Base-by-base conservation (phyloP, 2,888 invertebrate genomes). In the Drosophila planitibia region DNA sequence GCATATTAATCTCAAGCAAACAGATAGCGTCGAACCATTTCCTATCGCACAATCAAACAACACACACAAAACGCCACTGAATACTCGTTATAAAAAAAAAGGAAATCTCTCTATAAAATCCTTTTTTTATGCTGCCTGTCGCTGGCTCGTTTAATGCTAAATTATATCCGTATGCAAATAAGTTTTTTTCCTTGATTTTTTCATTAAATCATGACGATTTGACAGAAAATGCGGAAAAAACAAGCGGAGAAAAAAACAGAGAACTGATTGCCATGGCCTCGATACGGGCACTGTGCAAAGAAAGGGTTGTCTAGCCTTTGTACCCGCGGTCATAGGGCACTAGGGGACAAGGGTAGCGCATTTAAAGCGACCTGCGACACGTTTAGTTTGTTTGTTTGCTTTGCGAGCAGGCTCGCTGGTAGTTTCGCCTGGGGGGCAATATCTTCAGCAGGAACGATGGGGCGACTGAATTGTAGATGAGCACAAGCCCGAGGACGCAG, bases 1-100 rank as follows among this genome's bases (percentile, higher is more conserved):
- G 82, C 87, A 88, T 86, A 91, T 91, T 92, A 92, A 92, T 92
- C 92, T 92, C 84, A 85, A 90, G 90, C 85, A 91, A 92, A 91
- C 85, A 92, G 91, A 87, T 86, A 91, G 79, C 85, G 73, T 59
- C 80, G 83, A 79, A 52, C 74, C 83, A 85, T 83, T 85, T 81
- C 80, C 88, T 88, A 89, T 90, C 83, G 60, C 61, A 67, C 53
- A 67, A 59, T 70, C 82, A 64, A 39, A 65, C 55, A 58, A 53
- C 37, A 64, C 70, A 73, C 64, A 76, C 70, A 60, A 49, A 65
- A 49, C 60, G 3, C 57, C 37, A 62, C 75, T 51, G 58, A 70
- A 66, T 69, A 69, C 28, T 55, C 32, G 53, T 10, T 37, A 33
- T 70, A 63, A 63, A 67, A 76, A 76, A 68, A 77, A 80, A 66